These are phyloP conservation scores for Thunnus albacares DNA, from an alignment of 2,797 vertebrate genomes.

Conservation along the genomic window DNA sequence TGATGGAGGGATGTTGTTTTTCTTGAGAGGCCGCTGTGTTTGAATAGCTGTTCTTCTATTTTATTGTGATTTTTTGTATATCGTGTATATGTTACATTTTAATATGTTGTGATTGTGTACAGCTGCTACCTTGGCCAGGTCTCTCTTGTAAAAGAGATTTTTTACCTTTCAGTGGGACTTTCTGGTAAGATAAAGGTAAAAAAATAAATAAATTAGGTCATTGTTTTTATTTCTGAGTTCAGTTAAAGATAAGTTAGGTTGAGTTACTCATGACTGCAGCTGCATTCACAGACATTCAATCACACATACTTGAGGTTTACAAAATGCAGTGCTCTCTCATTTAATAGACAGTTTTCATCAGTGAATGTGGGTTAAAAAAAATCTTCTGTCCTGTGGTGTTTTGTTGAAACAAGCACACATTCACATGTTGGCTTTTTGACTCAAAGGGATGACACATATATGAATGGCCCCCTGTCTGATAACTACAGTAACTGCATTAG, in stretches of 20 bases:
- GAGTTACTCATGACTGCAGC: conserved; percentile 10
- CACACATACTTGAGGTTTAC: conserved; percentile 13
- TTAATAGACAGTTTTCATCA: not conserved
- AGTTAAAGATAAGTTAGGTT: conserved; percentile 51
- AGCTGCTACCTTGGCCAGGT: too few species aligned
- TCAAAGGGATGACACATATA: not conserved
- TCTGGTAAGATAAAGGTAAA: too few species aligned
- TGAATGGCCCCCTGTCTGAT: not conserved
- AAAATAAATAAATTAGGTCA: conserved; percentile 24
- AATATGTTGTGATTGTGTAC: too few species aligned
- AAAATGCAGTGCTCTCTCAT: not conserved
- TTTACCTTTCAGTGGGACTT: too few species aligned
- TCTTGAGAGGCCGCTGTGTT: too few species aligned
- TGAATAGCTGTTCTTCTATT: too few species aligned
- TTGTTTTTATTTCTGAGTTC: conserved; percentile 43
- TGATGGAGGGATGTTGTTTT: too few species aligned
- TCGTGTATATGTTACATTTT: too few species aligned
- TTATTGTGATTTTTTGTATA: too few species aligned
- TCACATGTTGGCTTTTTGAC: not conserved
- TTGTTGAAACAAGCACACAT: not conserved
- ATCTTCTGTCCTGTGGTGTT: not conserved
- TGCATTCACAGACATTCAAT: conserved; percentile 50
- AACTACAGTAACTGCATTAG: too few species aligned
- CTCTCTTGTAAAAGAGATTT: too few species aligned
- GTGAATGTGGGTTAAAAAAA: not conserved